Evolutionary conservation across 2,113 vertebrate genomes (phyloP).

Genomic region (Zosterops japonicus): DNA sequence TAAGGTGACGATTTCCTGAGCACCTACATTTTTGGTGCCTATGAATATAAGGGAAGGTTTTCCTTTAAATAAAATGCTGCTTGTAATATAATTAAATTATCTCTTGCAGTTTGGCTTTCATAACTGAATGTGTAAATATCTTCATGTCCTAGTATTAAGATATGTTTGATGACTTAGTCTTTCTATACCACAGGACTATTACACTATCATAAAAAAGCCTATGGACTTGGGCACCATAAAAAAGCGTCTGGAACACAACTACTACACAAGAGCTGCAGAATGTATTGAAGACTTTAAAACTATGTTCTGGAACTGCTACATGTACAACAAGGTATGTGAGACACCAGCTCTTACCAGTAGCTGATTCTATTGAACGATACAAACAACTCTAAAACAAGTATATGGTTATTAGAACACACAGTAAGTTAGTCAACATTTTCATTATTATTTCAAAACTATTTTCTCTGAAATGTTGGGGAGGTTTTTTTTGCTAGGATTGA

Average conservation of each 20-base stretch:
- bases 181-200: constrained; percentile 86
- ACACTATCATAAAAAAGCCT: constrained; percentile 87
- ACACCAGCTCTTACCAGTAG: not conserved
- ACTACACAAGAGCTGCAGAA: constrained; percentile 85
- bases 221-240: constrained; percentile 93
- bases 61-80: not conserved
- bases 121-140: not conserved
- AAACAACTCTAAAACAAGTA: not conserved
- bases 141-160: not conserved
- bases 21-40: not conserved
- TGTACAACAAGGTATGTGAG: constrained; percentile 87
- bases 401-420: not conserved
- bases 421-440: not conserved
- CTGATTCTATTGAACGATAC: not conserved
- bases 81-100: not conserved
- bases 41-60: not conserved
- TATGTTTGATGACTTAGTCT: not conserved
- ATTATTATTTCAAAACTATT: not conserved
- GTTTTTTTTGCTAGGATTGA: not conserved
- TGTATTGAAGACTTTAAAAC: constrained; percentile 89
- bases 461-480: not conserved
- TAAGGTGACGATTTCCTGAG: not conserved
- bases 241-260: constrained; percentile 88
- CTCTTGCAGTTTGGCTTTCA: not conserved
- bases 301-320: constrained; percentile 93